Evolutionary conservation across 1,140 invertebrate species (phyloP).

Genomic region (Caenorhabditis inopinata): DNA sequence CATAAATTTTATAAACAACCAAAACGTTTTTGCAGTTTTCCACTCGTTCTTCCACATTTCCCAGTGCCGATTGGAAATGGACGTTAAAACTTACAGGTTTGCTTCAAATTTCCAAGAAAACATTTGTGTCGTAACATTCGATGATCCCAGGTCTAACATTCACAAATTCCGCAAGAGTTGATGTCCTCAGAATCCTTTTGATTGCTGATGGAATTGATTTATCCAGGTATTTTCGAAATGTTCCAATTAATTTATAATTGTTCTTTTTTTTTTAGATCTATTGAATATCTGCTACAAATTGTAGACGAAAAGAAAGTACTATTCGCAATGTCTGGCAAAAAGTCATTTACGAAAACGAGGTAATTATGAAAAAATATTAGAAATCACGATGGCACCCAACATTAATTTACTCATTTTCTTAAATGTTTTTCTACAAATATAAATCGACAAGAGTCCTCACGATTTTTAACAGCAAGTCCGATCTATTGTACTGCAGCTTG

Average conservation of each 20-base stretch:
- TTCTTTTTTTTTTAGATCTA: constrained; percentile 59
- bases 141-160: neutral
- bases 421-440: too few relatives aligned
- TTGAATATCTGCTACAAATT: constrained; percentile 68
- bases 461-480: too few relatives aligned
- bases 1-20: too few relatives aligned
- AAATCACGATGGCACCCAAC: too few relatives aligned
- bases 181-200: constrained; percentile 61
- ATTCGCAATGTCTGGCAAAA: constrained; percentile 67
- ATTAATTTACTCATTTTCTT: too few relatives aligned
- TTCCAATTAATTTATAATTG: too few relatives aligned
- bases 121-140: neutral
- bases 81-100: constrained; percentile 55
- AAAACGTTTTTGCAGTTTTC: constrained; percentile 63
- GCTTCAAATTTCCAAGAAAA: neutral
- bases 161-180: constrained; percentile 8
- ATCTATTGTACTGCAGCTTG: too few relatives aligned
- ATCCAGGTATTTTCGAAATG: constrained; percentile 56
- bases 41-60: constrained; percentile 67
- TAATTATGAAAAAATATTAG: constrained; percentile 45
- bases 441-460: too few relatives aligned
- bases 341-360: constrained; percentile 68
- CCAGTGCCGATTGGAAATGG: constrained; percentile 68
- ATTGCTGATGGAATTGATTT: constrained; percentile 68
- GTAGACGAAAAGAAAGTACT: constrained; percentile 67